Percentiles rank a stretch among this genome's conserved stretches.
Evolutionary conservation across 2,888 invertebrate species (phyloP).

Genomic region (Himalopsyche japonica): DNA sequence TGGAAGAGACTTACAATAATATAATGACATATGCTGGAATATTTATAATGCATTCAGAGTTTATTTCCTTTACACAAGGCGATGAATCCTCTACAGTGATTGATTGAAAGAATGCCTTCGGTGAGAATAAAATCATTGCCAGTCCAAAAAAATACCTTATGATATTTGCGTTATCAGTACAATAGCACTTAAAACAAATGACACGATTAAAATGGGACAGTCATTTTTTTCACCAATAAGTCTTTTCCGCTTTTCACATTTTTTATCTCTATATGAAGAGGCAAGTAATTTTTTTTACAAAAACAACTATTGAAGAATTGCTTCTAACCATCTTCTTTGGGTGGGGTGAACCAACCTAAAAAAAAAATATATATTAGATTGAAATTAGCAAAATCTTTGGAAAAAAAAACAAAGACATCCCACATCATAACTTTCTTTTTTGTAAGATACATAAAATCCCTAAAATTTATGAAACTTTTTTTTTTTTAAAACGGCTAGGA

Average conservation of each 20-base stretch:
- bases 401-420: too few species aligned
- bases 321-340: slow-evolving; percentile 86
- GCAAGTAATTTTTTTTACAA: neutral
- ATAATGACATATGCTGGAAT: neutral
- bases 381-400: too few species aligned
- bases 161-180: slow-evolving; percentile 4
- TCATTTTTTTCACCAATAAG: slow-evolving; percentile 8
- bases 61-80: slow-evolving; percentile 24
- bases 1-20: neutral
- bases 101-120: neutral
- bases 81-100: neutral
- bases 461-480: too few species aligned
- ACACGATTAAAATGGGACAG: slow-evolving; percentile 25
- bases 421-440: too few species aligned
- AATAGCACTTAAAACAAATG: slow-evolving; percentile 28
- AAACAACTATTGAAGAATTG: slow-evolving; percentile 4
- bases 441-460: too few species aligned
- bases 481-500: too few species aligned
- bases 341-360: slow-evolving; percentile 88
- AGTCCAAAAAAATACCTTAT: neutral
- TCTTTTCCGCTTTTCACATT: slow-evolving; percentile 10
- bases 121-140: neutral
- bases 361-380: neutral
- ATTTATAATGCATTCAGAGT: neutral
- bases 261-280: neutral